Base-by-base conservation (phyloP, 1,140 invertebrate genomes). In the Asbolus verrucosus region DNA sequence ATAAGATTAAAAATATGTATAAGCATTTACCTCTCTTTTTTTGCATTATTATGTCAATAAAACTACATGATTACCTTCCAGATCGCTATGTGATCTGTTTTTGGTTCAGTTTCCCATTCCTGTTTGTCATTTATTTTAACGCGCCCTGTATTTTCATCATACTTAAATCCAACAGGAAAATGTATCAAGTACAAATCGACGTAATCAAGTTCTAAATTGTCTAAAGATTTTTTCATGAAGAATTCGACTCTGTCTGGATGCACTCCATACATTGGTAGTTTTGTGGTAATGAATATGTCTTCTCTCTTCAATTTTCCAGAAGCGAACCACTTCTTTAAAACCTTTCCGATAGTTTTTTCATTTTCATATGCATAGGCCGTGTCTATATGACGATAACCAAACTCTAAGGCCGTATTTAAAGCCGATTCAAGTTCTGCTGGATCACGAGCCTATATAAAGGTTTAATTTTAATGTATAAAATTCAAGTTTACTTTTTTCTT, bases 281-380 rank as follows among this genome's bases (percentile, higher is more conserved):
- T 95, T n/a, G 93, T 92, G 0, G 90, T 90, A 63, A 95, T 87
- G 80, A 93, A 95, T 13, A 95, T 80, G 18, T 95, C 92, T 77
- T 92, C 87, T 39, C 93, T 43, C 84, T 73, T 90, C 1, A 92
- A 81, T 78, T 87, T 87, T 14, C 90, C 90, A 50, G 87, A 84
- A 67, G 86, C 81, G 50, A 94, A 84, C 89, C 91, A 93, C 78
- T 88, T 85, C 76, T 91, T 89, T 8, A 95, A 82, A 36, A 90
- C 89, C 27, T 84, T 85, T 8, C 93, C 93, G 76, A 95, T 92
- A 2, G 87, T 86, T 65, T 87, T 84, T 82, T 95, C 93, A 79
- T 95, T 95, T 65, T 88, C 85, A 77, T 95, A 94, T 78, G 89
- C 87, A 73, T 88, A 76, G 0, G 90, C 90, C 0, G 88, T 86